Percentiles rank a stretch among this genome's conserved stretches.
phyloP scores from a whole-genome alignment of 53 echinoderm and acorn worm species.

The Temnopleurus reevesii region DNA sequence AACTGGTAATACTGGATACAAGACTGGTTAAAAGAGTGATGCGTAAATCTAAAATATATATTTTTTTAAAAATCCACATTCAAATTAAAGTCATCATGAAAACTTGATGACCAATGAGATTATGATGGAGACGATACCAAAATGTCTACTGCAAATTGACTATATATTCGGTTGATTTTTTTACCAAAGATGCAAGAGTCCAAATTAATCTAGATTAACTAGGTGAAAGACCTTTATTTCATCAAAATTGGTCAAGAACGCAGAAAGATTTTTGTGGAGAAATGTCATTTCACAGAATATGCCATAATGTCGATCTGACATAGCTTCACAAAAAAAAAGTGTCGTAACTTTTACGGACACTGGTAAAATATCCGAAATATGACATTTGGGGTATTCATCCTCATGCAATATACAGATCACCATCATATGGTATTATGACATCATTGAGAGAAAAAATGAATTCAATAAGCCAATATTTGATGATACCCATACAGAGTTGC shows the following conservation, averaged over 20 bases:
- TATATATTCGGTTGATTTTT: background rate
- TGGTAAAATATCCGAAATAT: too few species aligned
- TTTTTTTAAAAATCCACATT: background rate
- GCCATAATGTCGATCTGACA: too few species aligned
- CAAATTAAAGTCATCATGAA: constrained; percentile 29
- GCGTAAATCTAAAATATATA: background rate
- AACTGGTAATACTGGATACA: background rate
- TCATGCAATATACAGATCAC: too few species aligned
- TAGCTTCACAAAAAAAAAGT: too few species aligned
- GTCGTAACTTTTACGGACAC: too few species aligned
- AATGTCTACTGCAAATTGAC: too few species aligned
- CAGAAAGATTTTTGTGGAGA: too few species aligned
- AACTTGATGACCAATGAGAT: background rate
- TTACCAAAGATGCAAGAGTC: background rate
- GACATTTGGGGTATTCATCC: too few species aligned
- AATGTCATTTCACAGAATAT: too few species aligned
- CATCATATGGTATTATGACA: constrained; percentile 22
- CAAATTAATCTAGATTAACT: background rate
- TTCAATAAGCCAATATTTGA: background rate
- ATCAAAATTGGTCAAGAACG: too few species aligned
- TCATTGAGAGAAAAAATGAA: background rate
- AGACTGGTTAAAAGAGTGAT: background rate
- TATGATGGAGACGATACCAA: background rate
- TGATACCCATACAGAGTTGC: too few species aligned
- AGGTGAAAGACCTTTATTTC: too few species aligned